Evolutionary conservation across 2,888 invertebrate genomes (phyloP).

Genomic region (Drosophila borborema): DNA sequence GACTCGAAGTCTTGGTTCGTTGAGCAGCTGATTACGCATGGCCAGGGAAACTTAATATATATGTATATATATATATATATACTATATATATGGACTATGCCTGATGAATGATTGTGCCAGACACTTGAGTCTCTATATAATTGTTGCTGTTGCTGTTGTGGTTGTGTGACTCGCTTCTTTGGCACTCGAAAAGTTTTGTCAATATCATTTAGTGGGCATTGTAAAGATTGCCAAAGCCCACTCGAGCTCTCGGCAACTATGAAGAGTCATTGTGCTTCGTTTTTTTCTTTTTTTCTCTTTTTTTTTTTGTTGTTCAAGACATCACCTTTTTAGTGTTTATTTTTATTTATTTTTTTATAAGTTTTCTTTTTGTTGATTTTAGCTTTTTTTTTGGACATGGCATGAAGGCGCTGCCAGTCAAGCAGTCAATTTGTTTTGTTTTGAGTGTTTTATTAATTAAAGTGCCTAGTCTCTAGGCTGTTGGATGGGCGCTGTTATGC

Average conservation of each 20-base stretch:
- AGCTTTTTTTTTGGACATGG: slow-evolving; percentile 28
- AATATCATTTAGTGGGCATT: slow-evolving; percentile 81
- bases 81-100: slow-evolving; percentile 53
- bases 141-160: slow-evolving; percentile 48
- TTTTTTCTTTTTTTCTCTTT: slow-evolving; percentile 35
- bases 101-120: slow-evolving; percentile 74
- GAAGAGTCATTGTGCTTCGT: slow-evolving; percentile 71
- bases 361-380: slow-evolving; percentile 28
- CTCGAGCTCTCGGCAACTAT: slow-evolving; percentile 59
- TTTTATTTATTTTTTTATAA: slow-evolving; percentile 8
- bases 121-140: slow-evolving; percentile 65
- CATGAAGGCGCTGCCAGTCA: slow-evolving; percentile 43
- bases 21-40: slow-evolving; percentile 68
- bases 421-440: slow-evolving; percentile 71
- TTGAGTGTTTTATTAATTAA: slow-evolving; percentile 80
- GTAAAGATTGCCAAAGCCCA: slow-evolving; percentile 79
- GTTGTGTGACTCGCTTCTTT: slow-evolving; percentile 39
- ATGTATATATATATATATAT: slow-evolving; percentile 43
- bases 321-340: slow-evolving; percentile 13
- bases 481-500: slow-evolving; percentile 27
- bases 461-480: slow-evolving; percentile 49
- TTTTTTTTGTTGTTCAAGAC: slow-evolving; percentile 15
- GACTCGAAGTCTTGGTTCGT: slow-evolving; percentile 15
- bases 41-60: slow-evolving; percentile 54
- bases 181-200: slow-evolving; percentile 75